Percentiles rank a stretch among this genome's conserved stretches.
phyloP scores from a whole-genome alignment of 2,797 vertebrate genomes.

The Petrocephalus sullivani region DNA sequence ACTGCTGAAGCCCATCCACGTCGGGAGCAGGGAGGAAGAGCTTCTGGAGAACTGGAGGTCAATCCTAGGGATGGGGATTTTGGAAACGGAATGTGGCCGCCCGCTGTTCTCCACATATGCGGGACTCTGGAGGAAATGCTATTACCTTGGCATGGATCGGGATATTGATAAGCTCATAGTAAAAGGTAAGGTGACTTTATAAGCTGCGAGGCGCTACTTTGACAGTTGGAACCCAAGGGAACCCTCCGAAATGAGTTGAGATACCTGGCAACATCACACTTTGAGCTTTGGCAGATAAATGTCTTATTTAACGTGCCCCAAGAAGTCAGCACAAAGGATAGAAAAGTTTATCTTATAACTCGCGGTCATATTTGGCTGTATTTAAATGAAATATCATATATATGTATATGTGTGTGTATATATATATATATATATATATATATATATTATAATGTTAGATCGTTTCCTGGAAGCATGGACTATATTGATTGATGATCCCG shows the following conservation, averaged over 20 bases:
- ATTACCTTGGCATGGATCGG: slow-evolving; percentile 68
- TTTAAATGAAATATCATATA: not conserved
- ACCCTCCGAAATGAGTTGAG: not conserved
- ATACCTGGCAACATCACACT: not conserved
- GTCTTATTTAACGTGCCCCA: not conserved
- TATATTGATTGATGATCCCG: not conserved
- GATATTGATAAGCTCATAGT: slow-evolving; percentile 76
- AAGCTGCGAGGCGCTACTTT: not conserved
- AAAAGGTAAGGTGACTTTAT: slow-evolving; percentile 58
- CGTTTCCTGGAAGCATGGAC: not conserved
- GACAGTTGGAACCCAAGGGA: not conserved
- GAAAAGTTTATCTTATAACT: not conserved
- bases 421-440: not conserved
- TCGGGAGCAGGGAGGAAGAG: slow-evolving; percentile 67
- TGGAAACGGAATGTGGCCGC: slow-evolving; percentile 77
- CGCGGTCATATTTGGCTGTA: not conserved
- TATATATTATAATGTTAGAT: not conserved
- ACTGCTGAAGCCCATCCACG: slow-evolving; percentile 66
- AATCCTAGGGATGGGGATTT: slow-evolving; percentile 74
- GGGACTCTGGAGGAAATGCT: slow-evolving; percentile 80
- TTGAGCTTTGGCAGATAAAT: not conserved
- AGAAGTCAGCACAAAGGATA: not conserved
- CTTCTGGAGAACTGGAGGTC: slow-evolving; percentile 76
- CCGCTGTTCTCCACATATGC: slow-evolving; percentile 75
- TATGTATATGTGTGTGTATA: not conserved